Evolutionary conservation across 1,140 invertebrate genomes (phyloP).

Genomic region (Hylyphantes graminicola): DNA sequence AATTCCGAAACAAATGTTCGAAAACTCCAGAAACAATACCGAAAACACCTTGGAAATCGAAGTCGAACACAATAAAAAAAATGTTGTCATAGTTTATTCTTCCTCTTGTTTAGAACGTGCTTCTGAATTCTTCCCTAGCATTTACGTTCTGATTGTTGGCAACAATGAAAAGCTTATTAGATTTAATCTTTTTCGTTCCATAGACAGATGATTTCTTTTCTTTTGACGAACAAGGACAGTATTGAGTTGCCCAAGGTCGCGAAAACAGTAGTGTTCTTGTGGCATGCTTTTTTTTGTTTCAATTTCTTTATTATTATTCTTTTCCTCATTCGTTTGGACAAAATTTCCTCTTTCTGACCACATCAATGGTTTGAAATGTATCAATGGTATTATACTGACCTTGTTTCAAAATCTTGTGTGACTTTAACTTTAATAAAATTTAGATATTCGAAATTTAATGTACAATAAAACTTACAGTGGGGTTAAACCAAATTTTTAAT

Average conservation of each 20-base stretch:
- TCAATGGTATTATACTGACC: too few species aligned
- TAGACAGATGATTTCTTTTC: slow-evolving; percentile 27
- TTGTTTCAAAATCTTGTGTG: too few species aligned
- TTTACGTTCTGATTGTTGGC: slow-evolving; percentile 52
- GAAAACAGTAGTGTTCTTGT: neutral
- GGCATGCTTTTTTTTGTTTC: neutral
- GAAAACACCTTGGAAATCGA: too few species aligned
- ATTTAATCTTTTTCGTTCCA: slow-evolving; percentile 31
- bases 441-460: too few species aligned
- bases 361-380: too few species aligned
- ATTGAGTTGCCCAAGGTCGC: slow-evolving; percentile 23
- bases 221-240: slow-evolving; percentile 40
- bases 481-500: too few species aligned
- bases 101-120: neutral
- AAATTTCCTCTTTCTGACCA: neutral
- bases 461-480: too few species aligned
- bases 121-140: slow-evolving; percentile 29
- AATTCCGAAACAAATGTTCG: neutral
- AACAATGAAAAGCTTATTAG: slow-evolving; percentile 37
- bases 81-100: slow-evolving; percentile 6
- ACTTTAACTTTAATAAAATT: too few species aligned
- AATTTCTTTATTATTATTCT: neutral
- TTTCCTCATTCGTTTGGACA: slow-evolving; percentile 23
- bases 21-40: slow-evolving; percentile 2
- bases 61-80: neutral